Evolutionary conservation across 2,113 vertebrate genomes (phyloP).

Genomic region (Albula glossodonta): DNA sequence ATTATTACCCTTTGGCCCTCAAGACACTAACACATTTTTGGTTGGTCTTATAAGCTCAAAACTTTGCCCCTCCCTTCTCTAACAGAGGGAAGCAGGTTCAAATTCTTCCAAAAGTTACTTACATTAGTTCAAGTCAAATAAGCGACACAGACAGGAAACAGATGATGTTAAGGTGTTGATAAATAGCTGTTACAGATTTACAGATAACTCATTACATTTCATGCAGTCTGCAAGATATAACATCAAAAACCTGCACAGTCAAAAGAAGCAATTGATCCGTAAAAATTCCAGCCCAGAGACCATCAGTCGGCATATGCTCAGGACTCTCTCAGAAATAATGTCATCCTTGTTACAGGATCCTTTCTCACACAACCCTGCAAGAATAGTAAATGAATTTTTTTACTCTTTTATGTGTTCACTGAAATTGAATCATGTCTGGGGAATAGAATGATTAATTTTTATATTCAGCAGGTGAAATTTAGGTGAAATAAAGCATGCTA

Average conservation of each 20-base stretch:
- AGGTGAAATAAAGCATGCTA: not conserved
- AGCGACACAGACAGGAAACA: not conserved
- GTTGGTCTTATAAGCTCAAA: no score
- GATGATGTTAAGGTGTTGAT: not conserved
- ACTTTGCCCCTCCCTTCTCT: not conserved
- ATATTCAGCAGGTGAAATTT: not conserved
- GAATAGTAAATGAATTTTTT: not conserved
- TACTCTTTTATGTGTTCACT: not conserved
- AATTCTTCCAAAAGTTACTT: not conserved
- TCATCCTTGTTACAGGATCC: no score
- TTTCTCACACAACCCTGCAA: not conserved
- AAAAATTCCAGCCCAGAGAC: not conserved
- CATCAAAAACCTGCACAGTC: not conserved
- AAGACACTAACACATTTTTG: no score
- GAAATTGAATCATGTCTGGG: not conserved
- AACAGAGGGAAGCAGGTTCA: not conserved
- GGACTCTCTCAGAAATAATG: no score
- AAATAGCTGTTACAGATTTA: not conserved
- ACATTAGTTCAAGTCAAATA: not conserved
- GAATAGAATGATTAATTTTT: not conserved
- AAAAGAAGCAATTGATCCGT: not conserved
- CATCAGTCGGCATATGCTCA: not conserved
- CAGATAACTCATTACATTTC: not conserved
- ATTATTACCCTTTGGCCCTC: no score
- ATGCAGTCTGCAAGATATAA: not conserved